Evolutionary conservation across 1,140 invertebrate genomes (phyloP), one percentile per base, ranked within the genome.

Genomic region (Microvelia longipes): DNA sequence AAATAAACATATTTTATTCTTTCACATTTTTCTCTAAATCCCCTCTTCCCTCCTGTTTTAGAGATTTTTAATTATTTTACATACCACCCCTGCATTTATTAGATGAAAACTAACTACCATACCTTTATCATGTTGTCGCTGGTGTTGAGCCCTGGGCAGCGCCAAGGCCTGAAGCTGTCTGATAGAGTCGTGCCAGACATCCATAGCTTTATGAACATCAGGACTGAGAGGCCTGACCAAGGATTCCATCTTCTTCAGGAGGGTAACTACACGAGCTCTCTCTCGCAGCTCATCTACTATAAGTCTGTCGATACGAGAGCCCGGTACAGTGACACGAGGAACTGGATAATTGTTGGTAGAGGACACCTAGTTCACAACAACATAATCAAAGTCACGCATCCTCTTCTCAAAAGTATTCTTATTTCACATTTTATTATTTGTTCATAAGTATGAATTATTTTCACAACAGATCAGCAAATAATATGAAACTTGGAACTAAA

Each of bases 211-310:
- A 72, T 87, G 85, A 64, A 88, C 83, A 67, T 83, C 82, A 68
- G 83, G 79, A 76, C 86, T 85, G 74, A 88, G 81, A 14, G 79
- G 78, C 15, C 71, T 24, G 15, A 81, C 81, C 68, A 88, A 77
- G 68, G 83, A 83, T 77, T 89, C 87, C 86, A 88, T 88, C 78
- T 88, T 88, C 26, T 82, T 84, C 74, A 89, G 81, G 50, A 89
- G 78, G 1, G 87, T 88, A 71, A 87, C 80, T 26, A 88, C 85
- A 75, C 86, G 83, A 35, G 89, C 87, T 78, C 91, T 88, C 77
- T 93, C 91, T 72, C 90, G 78, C 68, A 90, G 85, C 78, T 92
- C 90, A 76, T 94, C 91, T 2, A 93, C 88, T 66, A 93, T 87
- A 5, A 94, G 83, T 64, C 90, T 80, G 78, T 94, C 91, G 1